Evolutionary conservation across 1,140 invertebrate species (phyloP), one percentile per base, ranked within the genome.

Genomic region (Onthophagus taurus): DNA sequence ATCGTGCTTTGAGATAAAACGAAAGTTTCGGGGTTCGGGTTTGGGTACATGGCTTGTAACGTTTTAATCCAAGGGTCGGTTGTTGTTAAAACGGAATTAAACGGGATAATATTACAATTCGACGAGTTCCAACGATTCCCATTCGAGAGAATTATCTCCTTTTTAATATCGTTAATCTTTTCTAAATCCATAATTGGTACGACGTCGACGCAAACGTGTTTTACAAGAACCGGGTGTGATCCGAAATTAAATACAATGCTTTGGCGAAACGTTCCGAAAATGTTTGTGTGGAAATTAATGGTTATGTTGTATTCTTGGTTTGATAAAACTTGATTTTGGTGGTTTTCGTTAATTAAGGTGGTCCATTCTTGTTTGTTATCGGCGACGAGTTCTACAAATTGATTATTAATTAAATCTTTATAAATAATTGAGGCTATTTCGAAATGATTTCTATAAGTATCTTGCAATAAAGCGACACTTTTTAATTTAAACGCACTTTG

Each of bases 261-360:
- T 61, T 91, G 86, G 1, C 81, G 71, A 56, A 88, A 90, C 2
- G 84, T 88, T 17, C 86, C 86, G 60, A 83, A 88, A 43, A 83
- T 79, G 39, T 78, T 73, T 0, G 84, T 81, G 24, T 70, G 70
- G 59, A 89, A 90, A 19, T 66, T 65, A 19, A 91, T 71, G 50
- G 75, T 78, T 1, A 88, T 68, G 45, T 71, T 70, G 56, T 84
- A 77, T 42, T 72, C 55, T 53, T 45, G 42, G 26, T 33, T 33
- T 42, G 31, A 41, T 30, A 20, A 21, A 45, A 36, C 21, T 5
- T 33, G 20, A 8, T 34, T 42, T 18, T 12, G 31, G 12, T 42
- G 49, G n/a, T n/a, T n/a, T n/a, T n/a, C n/a, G n/a, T n/a, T n/a
- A n/a, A n/a, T n/a, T n/a, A n/a, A n/a, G 5, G 63, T 55, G 9